These are phyloP conservation scores for Aix galericulata DNA, from an alignment of 2,113 vertebrate genomes.

Conservation along the genomic window DNA sequence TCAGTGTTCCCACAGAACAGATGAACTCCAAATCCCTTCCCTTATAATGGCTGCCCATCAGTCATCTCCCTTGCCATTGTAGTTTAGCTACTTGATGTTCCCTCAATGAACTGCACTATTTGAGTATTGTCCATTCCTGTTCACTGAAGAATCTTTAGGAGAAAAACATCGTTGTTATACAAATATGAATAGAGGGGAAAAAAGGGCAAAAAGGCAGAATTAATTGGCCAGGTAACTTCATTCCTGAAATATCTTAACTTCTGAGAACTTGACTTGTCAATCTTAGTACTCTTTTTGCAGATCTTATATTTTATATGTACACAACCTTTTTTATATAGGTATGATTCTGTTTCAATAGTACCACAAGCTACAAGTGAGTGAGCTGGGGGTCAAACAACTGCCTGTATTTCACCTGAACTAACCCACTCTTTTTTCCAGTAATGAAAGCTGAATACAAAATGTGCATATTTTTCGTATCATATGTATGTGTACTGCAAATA, in stretches of 20 bases:
- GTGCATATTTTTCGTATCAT: not conserved
- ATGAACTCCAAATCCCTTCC: not conserved
- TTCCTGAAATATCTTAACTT: not conserved
- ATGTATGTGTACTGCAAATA: not conserved
- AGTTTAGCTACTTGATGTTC: accelerated
- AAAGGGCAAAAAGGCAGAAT: not conserved
- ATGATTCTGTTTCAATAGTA: not conserved
- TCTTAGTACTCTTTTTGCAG: not conserved
- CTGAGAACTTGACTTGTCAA: not conserved
- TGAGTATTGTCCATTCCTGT: not conserved
- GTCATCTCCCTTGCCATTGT: not conserved
- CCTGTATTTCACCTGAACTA: not conserved
- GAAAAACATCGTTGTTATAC: not conserved
- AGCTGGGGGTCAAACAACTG: not conserved
- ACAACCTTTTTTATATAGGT: not conserved
- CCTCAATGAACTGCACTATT: not conserved
- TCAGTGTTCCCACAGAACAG: not conserved
- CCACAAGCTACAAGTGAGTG: not conserved
- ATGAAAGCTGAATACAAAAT: not conserved
- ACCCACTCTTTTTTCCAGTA: not conserved
- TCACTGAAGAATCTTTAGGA: not conserved
- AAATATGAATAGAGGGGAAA: not conserved
- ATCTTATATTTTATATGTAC: not conserved
- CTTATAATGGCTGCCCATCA: not conserved
- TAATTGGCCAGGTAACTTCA: not conserved